These are phyloP conservation scores for Hymenopus coronatus DNA, from an alignment of 2,888 invertebrate species.

Conservation along the genomic window DNA sequence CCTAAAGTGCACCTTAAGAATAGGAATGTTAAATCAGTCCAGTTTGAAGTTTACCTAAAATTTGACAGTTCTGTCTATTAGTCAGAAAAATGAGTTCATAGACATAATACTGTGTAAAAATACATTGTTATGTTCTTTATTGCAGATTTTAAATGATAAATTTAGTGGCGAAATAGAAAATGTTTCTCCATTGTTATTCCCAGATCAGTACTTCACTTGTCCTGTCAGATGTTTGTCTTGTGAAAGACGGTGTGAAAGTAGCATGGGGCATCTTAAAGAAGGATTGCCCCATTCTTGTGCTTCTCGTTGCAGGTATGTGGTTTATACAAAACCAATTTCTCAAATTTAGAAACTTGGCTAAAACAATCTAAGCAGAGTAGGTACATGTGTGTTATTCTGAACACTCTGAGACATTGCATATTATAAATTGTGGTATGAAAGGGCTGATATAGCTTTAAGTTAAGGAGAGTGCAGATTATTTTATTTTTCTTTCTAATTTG, in stretches of 20 bases:
- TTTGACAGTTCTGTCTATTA: background rate
- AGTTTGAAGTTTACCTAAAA: background rate
- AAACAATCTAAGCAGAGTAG: no score
- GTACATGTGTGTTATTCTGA: no score
- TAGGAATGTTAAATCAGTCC: background rate
- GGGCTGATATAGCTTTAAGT: no score
- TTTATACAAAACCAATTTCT: no score
- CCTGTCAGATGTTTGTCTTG: slow-evolving; percentile 69
- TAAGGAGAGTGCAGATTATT: no score
- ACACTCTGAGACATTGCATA: no score
- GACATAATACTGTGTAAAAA: background rate
- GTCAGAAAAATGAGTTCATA: background rate
- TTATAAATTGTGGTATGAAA: no score
- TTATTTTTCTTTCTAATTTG: no score
- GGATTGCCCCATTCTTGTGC: slow-evolving; percentile 57
- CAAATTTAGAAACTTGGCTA: no score
- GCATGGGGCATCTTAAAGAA: slow-evolving; percentile 65
- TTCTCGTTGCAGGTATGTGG: slow-evolving; percentile 44
- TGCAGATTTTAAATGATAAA: slow-evolving; percentile 66
- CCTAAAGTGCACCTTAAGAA: no score
- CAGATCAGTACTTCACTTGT: slow-evolving; percentile 78
- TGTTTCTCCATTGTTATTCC: slow-evolving; percentile 62
- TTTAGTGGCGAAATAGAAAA: slow-evolving; percentile 65
- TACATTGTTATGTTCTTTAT: slow-evolving; percentile 22
- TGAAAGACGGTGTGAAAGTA: slow-evolving; percentile 58